Percentiles rank a stretch among this genome's conserved stretches.
Conservation (phyloP, 2,113 vertebrate species). For the Callorhinus ursinus region DNA sequence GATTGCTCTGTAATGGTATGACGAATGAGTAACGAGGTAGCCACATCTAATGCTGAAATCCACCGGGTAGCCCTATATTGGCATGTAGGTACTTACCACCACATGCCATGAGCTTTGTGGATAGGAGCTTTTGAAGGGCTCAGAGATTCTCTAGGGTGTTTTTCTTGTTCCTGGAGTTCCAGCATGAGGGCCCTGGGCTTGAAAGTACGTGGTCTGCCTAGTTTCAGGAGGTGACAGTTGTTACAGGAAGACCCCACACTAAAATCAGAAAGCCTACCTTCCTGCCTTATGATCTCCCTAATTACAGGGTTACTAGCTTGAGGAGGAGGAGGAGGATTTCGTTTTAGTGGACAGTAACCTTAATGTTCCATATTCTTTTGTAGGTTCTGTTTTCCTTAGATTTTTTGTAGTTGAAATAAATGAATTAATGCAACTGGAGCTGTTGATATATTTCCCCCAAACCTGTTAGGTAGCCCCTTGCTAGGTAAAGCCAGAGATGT, state of each 20-base stretch:
- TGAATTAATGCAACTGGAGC: neutral
- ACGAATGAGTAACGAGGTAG: neutral
- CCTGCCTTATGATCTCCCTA: neutral
- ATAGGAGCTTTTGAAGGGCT: neutral
- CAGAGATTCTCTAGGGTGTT: neutral
- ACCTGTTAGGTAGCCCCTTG: neutral
- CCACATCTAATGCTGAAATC: neutral
- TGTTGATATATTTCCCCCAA: neutral
- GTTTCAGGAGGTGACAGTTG: neutral
- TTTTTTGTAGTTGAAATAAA: neutral
- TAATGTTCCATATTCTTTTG: neutral
- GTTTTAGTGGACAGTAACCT: neutral
- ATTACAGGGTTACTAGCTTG: neutral
- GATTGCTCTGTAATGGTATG: neutral
- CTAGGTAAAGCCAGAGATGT: neutral
- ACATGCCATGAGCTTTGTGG: neutral
- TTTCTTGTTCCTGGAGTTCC: neutral
- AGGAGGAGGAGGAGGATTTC: neutral
- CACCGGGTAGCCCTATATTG: neutral
- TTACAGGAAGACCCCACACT: neutral
- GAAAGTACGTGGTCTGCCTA: neutral
- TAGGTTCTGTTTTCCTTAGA: neutral
- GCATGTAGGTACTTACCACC: fast-evolving
- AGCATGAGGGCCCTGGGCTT: neutral
- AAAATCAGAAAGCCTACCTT: neutral